A percentile compares a stretch with the other conserved stretches of the same genome.
These are phyloP conservation scores for Drosophila borborema DNA, from an alignment of 2,888 invertebrate species.

Conservation along the genomic window DNA sequence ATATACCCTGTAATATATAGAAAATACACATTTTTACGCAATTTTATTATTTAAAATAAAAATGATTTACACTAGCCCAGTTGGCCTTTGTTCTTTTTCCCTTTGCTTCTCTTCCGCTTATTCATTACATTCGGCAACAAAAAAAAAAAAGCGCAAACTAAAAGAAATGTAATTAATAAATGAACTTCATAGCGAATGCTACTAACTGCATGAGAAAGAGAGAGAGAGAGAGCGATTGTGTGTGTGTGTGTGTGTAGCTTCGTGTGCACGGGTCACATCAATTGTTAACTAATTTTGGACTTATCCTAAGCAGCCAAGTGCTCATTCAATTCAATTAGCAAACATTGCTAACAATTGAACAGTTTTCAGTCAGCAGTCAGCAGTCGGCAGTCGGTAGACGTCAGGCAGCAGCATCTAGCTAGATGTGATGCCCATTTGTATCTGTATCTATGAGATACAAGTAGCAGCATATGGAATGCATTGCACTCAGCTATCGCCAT, in stretches of 20 bases:
- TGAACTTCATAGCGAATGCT: neutral
- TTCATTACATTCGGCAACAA: constrained; percentile 5
- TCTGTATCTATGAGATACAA: constrained; percentile 27
- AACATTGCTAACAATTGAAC: constrained; percentile 45
- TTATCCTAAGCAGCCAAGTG: constrained; percentile 47
- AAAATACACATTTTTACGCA: neutral
- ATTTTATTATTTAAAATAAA: neutral
- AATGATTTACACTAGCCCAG: neutral
- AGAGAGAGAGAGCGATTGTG: neutral
- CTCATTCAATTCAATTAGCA: constrained; percentile 49
- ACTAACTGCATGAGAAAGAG: neutral
- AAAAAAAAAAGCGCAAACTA: neutral
- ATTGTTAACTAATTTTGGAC: constrained; percentile 47
- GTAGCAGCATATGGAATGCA: constrained; percentile 10
- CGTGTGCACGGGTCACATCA: constrained; percentile 29
- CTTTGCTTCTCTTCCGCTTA: neutral
- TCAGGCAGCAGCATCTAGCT: constrained; percentile 1
- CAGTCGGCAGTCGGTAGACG: neutral
- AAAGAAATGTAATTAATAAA: constrained; percentile 14
- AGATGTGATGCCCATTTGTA: neutral
- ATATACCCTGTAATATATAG: neutral
- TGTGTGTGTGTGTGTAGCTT: neutral
- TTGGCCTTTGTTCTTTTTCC: constrained; percentile 7
- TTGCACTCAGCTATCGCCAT: constrained; percentile 34
- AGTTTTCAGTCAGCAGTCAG: constrained; percentile 2